Evolutionary conservation across 2,113 vertebrate species (phyloP).

Genomic region (Stigmatopora nigra): DNA sequence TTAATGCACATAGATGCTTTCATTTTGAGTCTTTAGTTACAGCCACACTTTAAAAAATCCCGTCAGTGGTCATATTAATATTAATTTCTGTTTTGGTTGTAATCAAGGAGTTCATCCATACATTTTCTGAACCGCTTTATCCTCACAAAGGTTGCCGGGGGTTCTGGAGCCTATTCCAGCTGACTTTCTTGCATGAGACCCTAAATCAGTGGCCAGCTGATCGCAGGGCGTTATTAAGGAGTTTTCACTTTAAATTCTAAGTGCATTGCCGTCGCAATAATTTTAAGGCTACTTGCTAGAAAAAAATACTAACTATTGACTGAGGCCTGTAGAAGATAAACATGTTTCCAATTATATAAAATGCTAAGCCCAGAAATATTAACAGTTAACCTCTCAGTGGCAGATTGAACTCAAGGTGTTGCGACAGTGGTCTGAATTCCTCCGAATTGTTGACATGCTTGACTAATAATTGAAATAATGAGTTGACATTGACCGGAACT

Average conservation of each 20-base stretch:
- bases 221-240: not conserved
- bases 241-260: not conserved
- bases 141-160: no score
- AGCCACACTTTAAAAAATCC: not conserved
- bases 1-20: not conserved
- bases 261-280: not conserved
- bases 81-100: not conserved
- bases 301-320: no score
- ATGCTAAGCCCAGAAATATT: not conserved
- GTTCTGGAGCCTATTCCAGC: no score
- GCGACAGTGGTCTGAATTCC: slow-evolving; percentile 45
- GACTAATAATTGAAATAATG: slow-evolving; percentile 69
- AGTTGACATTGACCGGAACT: slow-evolving; percentile 50
- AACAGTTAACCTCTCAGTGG: slow-evolving; percentile 25
- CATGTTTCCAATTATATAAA: not conserved
- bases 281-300: not conserved
- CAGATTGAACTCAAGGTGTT: slow-evolving; percentile 16
- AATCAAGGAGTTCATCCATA: not conserved
- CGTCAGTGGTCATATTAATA: not conserved
- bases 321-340: not conserved
- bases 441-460: slow-evolving; percentile 49
- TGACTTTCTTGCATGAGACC: no score
- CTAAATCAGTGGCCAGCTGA: no score
- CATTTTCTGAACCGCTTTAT: no score
- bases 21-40: not conserved